Percentiles rank a stretch among this genome's conserved stretches.
Conservation (phyloP, 1,140 invertebrate species). For the Patella vulgata region DNA sequence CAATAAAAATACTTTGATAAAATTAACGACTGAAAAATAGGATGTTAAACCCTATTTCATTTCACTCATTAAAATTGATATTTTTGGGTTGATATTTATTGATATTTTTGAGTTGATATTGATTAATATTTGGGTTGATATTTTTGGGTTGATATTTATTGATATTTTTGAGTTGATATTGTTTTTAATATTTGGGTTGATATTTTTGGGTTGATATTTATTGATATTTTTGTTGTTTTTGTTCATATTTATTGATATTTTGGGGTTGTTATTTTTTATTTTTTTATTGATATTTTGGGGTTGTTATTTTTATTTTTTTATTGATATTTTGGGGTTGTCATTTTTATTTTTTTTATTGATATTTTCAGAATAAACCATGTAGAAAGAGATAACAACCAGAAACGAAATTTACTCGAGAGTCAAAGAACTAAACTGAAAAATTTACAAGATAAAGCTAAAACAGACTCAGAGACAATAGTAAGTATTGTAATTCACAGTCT, state of each 20-base stretch:
- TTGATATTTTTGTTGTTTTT: no score
- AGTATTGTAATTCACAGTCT: slow-evolving; percentile 11
- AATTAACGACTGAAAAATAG: no score
- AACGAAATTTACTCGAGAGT: slow-evolving; percentile 60
- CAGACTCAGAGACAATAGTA: slow-evolving; percentile 53
- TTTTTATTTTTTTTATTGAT: no score
- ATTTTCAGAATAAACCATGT: slow-evolving; percentile 53
- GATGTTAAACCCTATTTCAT: not conserved
- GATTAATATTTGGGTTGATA: not conserved
- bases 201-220: not conserved
- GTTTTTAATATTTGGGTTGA: not conserved
- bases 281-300: no score
- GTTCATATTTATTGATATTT: no score
- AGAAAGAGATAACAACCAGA: slow-evolving; percentile 62
- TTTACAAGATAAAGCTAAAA: slow-evolving; percentile 55
- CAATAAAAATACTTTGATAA: not conserved
- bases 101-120: no score
- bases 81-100: no score
- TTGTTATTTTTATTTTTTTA: no score
- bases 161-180: no score
- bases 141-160: no score
- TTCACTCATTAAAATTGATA: not conserved
- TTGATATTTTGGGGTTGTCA: no score
- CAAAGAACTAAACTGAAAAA: slow-evolving; percentile 55
- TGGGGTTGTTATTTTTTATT: no score